A percentile compares a stretch with the other conserved stretches of the same genome.
Evolutionary conservation across 2,797 vertebrate species (phyloP).

Genomic region (Girardinus metallicus): DNA sequence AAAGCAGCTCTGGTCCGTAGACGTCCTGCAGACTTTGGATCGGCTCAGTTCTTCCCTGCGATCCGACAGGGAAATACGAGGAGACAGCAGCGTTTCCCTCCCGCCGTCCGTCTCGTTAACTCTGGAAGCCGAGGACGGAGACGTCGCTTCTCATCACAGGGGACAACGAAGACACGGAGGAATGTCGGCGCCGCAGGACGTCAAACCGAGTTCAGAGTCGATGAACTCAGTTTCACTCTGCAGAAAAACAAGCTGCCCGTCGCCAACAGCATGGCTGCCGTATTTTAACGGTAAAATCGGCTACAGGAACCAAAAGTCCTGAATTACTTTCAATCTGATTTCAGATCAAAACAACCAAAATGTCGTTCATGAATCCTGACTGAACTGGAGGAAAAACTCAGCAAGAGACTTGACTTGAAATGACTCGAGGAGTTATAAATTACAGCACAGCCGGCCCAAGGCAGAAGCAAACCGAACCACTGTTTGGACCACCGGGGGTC

Average conservation of each 20-base stretch:
- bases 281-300: too few relatives aligned
- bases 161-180: constrained; percentile 54
- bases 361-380: too few relatives aligned
- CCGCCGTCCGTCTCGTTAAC: constrained; percentile 22
- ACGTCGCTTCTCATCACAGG: constrained; percentile 51
- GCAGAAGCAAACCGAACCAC: too few relatives aligned
- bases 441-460: too few relatives aligned
- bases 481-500: too few relatives aligned
- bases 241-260: not conserved
- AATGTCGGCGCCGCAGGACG: constrained; percentile 37
- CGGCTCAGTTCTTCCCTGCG: not conserved
- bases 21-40: not conserved
- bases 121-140: constrained; percentile 28
- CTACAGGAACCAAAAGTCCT: too few relatives aligned
- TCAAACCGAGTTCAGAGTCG: constrained; percentile 20
- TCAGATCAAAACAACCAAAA: too few relatives aligned
- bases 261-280: too few relatives aligned
- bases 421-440: too few relatives aligned
- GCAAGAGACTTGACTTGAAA: too few relatives aligned
- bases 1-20: not conserved
- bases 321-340: too few relatives aligned
- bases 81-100: constrained; percentile 36
- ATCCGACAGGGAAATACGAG: constrained; percentile 30
- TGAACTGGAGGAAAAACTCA: too few relatives aligned
- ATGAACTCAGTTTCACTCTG: constrained; percentile 14